Base-by-base conservation (phyloP, 2,888 invertebrate species). In the Harpalus rubripes region DNA sequence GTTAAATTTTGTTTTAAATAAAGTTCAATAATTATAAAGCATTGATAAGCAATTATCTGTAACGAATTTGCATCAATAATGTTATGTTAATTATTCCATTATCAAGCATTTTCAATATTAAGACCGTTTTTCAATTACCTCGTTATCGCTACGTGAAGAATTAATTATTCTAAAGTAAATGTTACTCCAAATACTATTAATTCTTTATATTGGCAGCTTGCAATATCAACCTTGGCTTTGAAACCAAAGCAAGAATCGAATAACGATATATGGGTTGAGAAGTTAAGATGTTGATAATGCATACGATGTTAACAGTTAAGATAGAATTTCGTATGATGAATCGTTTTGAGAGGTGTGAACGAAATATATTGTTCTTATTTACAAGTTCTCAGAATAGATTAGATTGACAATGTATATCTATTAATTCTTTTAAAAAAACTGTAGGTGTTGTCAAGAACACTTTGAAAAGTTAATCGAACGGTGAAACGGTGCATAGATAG, bases 381-480 rank as follows among this genome's bases (percentile, higher is more conserved):
- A 52, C 44, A 52, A 44, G 10, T 52, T 52, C 44, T 10, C 12
- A 52, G 44, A 52, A 1, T 52, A 52, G 44, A 65, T 65, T 65
- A 65, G 65, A 39, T 15, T 39, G 68, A 32, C 68, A 68, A 26
- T 68, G 26, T 68, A 12, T 39, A 15, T 68, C 1, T 39, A 15
- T 68, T 68, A 68, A 39, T 68, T 15, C 12, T 68, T n/a, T n/a
- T n/a, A n/a, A n/a, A 68, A 68, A 68, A 68, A 68, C 32, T 7
- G 68, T 68, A 32, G 68, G 68, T 39, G 68, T 68, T 68, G 68
- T 68, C 68, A 68, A 68, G 32, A 68, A 68, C 68, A 7, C 15
- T 41, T 39, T 68, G 41, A 39, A 68, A 68, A 68, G n/a, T 39
- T 39, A 68, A 68, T 68, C 26, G n/a, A 68, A 15, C 15, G 39